Evolutionary conservation across 2,113 vertebrate genomes (phyloP).

Genomic region (Promerops cafer): DNA sequence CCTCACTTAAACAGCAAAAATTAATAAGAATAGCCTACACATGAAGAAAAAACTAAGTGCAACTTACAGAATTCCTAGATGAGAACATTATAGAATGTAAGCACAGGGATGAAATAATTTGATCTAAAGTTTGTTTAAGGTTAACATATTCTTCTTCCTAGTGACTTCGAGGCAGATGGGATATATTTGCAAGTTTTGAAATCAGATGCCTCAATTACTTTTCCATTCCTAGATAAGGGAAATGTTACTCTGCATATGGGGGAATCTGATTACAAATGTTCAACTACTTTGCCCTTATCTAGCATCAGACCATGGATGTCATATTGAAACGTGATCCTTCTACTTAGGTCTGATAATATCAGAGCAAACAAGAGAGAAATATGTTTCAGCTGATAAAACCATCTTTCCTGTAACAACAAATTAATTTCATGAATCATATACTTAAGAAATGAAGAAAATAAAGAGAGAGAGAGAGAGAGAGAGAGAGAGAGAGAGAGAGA

Average conservation of each 20-base stretch:
- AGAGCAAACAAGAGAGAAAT: slow-evolving; percentile 43
- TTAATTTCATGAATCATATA: background rate
- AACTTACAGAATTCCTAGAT: background rate
- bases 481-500: too few relatives aligned
- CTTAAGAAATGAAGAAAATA: background rate
- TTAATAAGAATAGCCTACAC: background rate
- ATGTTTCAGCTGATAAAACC: slow-evolving; percentile 6
- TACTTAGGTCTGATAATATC: slow-evolving; percentile 10
- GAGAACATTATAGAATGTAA: background rate
- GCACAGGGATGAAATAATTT: background rate
- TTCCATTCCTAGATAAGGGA: background rate
- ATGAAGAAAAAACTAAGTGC: background rate
- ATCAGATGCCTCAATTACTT: slow-evolving; percentile 18
- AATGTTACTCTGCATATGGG: slow-evolving; percentile 8
- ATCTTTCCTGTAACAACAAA: background rate
- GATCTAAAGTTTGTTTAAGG: slow-evolving; percentile 1
- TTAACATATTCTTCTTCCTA: background rate
- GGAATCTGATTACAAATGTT: slow-evolving; percentile 5
- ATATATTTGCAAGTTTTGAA: slow-evolving; percentile 27
- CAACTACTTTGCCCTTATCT: slow-evolving; percentile 29
- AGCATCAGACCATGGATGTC: background rate
- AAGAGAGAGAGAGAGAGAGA: fast-evolving
- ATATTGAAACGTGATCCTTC: background rate
- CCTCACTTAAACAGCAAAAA: background rate
- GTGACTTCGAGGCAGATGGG: background rate